Percentiles rank a stretch among this genome's conserved stretches.
These are phyloP conservation scores for Noctua fimbriata DNA, from an alignment of 2,888 invertebrate species.

Conservation along the genomic window DNA sequence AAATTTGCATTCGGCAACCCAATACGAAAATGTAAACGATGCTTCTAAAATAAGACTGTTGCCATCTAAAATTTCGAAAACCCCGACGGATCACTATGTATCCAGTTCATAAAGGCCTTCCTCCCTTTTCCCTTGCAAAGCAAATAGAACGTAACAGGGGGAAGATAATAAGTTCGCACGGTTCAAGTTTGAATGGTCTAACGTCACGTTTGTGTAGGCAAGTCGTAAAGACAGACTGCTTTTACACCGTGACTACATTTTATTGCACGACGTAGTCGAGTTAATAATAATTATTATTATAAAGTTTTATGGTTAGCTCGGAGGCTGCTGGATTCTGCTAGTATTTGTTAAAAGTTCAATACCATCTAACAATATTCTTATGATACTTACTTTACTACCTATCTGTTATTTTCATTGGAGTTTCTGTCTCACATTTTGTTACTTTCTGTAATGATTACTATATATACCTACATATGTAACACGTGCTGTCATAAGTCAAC, in stretches of 20 bases:
- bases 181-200: constrained; percentile 61
- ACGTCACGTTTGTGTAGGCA: constrained; percentile 61
- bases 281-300: background rate
- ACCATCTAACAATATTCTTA: background rate
- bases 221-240: constrained; percentile 55
- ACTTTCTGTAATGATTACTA: no score
- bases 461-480: no score
- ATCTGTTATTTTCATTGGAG: background rate
- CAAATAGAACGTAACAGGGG: constrained; percentile 25
- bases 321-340: background rate
- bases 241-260: constrained; percentile 61
- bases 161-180: constrained; percentile 53
- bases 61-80: constrained; percentile 67
- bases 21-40: constrained; percentile 53
- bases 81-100: constrained; percentile 40
- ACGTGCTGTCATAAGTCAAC: no score
- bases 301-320: background rate
- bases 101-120: constrained; percentile 44
- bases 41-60: constrained; percentile 58
- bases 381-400: no score
- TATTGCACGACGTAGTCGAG: background rate
- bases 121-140: constrained; percentile 22
- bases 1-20: constrained; percentile 53
- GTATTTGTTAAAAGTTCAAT: background rate
- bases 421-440: background rate